phyloP scores from a whole-genome alignment of 92 coral and sea anemone species.

The Umimayanthus kanabou region DNA sequence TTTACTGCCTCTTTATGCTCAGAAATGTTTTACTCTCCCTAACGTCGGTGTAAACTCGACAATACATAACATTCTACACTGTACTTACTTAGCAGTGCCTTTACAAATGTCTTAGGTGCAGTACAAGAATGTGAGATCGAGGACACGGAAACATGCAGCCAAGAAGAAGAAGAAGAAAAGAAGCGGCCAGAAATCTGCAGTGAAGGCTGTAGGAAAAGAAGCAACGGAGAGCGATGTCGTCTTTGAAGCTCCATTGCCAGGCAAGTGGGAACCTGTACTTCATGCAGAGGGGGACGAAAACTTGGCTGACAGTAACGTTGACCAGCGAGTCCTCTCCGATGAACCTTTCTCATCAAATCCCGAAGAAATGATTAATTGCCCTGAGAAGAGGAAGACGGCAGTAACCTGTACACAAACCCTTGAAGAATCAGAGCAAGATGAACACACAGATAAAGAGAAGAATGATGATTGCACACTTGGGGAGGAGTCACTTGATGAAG shows the following conservation, averaged over 20 bases:
- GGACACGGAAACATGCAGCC: constrained; percentile 18
- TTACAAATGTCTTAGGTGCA: neutral
- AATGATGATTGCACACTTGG: neutral
- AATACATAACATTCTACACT: neutral
- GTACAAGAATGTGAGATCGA: neutral
- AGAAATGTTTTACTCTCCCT: no score
- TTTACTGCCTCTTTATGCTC: no score
- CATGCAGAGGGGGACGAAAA: neutral
- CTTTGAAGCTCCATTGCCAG: constrained; percentile 70
- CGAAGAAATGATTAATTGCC: neutral
- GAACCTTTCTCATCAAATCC: neutral
- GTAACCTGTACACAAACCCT: neutral
- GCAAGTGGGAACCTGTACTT: constrained; percentile 52
- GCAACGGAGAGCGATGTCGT: constrained; percentile 35
- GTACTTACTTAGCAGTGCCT: neutral
- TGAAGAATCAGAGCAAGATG: constrained; percentile 7
- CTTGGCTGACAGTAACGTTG: neutral
- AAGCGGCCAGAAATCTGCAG: constrained; percentile 1
- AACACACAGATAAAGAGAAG: constrained; percentile 29
- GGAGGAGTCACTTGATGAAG: neutral
- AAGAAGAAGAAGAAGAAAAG: constrained; percentile 33
- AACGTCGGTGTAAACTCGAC: neutral
- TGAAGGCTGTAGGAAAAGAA: neutral
- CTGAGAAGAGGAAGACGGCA: neutral
- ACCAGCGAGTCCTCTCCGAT: neutral